Percentiles rank a stretch among this genome's conserved stretches.
Evolutionary conservation across 2,797 vertebrate species (phyloP).

Genomic region (Toxotes lorentzi): DNA sequence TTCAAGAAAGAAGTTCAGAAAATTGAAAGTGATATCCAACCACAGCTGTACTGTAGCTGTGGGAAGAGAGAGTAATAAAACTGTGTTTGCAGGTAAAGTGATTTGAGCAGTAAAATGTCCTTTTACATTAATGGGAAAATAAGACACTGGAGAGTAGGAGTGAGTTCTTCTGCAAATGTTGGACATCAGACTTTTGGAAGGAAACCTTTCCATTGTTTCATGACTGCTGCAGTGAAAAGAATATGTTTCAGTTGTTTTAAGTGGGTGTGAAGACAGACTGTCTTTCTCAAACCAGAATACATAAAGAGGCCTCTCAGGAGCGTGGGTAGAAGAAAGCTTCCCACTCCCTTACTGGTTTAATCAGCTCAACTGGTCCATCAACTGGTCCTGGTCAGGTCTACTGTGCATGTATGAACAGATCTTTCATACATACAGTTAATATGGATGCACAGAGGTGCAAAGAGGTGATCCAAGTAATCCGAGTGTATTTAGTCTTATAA

Average conservation of each 20-base stretch:
- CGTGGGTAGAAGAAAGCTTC: neutral
- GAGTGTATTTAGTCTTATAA: too few species aligned
- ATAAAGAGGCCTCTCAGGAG: slow-evolving; percentile 19
- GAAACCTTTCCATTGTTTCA: slow-evolving; percentile 45
- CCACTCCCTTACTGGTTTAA: slow-evolving; percentile 39
- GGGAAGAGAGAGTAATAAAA: too few species aligned
- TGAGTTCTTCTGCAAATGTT: slow-evolving; percentile 47
- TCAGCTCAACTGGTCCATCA: slow-evolving; percentile 24
- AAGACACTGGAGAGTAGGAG: slow-evolving; percentile 26
- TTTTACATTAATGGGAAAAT: slow-evolving; percentile 13
- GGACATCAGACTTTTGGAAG: slow-evolving; percentile 39
- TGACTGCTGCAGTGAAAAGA: slow-evolving; percentile 1
- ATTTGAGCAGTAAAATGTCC: too few species aligned
- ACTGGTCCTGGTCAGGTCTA: slow-evolving; percentile 9
- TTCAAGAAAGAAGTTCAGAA: too few species aligned
- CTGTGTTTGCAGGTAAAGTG: neutral
- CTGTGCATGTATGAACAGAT: neutral
- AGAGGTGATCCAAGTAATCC: neutral
- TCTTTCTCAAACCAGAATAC: neutral
- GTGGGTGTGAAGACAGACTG: slow-evolving; percentile 35
- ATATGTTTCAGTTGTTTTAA: slow-evolving; percentile 17
- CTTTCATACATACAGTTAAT: neutral
- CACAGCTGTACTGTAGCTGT: too few species aligned
- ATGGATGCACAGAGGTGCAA: neutral
- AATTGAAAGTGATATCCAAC: too few species aligned